Percentiles rank a stretch among this genome's conserved stretches.
These are phyloP conservation scores for Catajapyx aquilonaris DNA, from an alignment of 1,140 invertebrate genomes.

Conservation along the genomic window DNA sequence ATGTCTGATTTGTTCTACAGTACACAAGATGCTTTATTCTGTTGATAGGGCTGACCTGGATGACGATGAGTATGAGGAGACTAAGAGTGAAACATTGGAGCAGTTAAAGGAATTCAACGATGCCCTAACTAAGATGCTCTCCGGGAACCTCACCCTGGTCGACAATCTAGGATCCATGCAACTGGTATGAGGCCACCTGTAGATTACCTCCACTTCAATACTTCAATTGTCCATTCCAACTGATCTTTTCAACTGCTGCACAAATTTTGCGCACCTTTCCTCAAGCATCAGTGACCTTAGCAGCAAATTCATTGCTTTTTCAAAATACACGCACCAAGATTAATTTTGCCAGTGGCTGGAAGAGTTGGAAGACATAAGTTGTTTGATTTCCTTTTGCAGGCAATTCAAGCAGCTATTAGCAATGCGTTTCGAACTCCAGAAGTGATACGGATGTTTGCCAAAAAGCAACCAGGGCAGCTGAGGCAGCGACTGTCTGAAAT, in stretches of 20 bases:
- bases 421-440: constrained; percentile 56
- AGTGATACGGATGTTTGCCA: constrained; percentile 53
- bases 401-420: constrained; percentile 52
- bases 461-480: constrained; percentile 44
- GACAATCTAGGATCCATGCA: constrained; percentile 42
- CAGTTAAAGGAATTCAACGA: constrained; percentile 51
- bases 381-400: constrained; percentile 25
- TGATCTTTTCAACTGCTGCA: too few relatives aligned
- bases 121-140: constrained; percentile 38
- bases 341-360: too few relatives aligned
- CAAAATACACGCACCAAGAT: too few relatives aligned
- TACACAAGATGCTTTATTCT: too few relatives aligned
- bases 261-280: too few relatives aligned
- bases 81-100: constrained; percentile 47
- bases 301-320: too few relatives aligned
- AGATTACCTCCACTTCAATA: too few relatives aligned
- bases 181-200: constrained; percentile 32
- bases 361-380: too few relatives aligned
- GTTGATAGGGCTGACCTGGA: constrained; percentile 38
- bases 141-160: constrained; percentile 46
- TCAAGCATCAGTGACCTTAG: too few relatives aligned
- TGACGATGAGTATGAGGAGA: constrained; percentile 42
- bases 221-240: too few relatives aligned
- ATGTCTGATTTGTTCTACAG: too few relatives aligned
- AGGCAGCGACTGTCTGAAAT: constrained; percentile 34